Evolutionary conservation across 2,113 vertebrate genomes (phyloP).

Genomic region (Neogale vison): DNA sequence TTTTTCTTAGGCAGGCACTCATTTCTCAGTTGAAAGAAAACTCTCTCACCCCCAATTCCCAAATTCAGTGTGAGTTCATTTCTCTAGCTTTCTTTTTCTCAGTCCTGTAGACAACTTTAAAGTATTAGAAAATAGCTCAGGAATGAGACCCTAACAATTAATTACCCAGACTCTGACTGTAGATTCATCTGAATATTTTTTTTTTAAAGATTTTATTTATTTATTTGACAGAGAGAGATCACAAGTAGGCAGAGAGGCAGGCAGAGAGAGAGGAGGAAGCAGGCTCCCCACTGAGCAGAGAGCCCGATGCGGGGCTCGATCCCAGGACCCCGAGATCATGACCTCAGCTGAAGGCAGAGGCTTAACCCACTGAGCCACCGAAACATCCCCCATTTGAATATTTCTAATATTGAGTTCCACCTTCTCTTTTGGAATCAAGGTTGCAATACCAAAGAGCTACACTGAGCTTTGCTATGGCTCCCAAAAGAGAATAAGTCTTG

Average conservation of each 20-base stretch:
- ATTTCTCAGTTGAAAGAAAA: constrained; percentile 49
- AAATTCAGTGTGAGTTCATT: not conserved
- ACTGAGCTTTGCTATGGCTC: not conserved
- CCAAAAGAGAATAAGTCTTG: not conserved
- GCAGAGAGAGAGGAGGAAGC: no score
- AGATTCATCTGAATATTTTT: not conserved
- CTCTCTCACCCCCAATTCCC: not conserved
- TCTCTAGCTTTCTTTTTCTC: not conserved
- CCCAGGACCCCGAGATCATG: no score
- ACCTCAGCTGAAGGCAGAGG: no score
- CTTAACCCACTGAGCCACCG: no score
- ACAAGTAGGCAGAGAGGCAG: no score
- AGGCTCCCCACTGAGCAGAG: no score
- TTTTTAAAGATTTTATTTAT: no score
- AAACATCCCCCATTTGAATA: not conserved
- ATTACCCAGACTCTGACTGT: not conserved
- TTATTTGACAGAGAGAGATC: no score
- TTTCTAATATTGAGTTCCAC: not conserved
- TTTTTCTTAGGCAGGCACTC: not conserved
- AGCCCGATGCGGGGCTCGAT: no score
- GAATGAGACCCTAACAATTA: not conserved
- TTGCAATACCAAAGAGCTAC: not conserved
- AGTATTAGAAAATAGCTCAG: not conserved
- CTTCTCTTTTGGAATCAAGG: not conserved
- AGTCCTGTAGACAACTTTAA: not conserved